phyloP scores from a whole-genome alignment of 2,888 invertebrate species.

The Volucella bombylans region DNA sequence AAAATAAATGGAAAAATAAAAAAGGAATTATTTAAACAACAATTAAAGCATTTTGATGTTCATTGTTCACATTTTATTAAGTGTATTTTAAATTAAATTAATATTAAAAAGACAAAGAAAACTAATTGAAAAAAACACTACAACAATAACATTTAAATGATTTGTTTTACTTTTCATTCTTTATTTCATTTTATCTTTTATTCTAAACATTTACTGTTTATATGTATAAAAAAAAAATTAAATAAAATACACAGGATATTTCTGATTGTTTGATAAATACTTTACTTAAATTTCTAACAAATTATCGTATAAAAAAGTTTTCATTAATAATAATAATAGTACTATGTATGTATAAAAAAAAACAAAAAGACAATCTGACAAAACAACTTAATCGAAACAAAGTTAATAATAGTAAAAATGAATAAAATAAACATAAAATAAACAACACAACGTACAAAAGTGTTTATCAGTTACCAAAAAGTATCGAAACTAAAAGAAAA shows the following conservation, averaged over 20 bases:
- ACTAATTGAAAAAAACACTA: slow-evolving; percentile 71
- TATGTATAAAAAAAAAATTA: slow-evolving; percentile 61
- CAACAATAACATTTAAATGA: slow-evolving; percentile 73
- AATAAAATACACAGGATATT: slow-evolving; percentile 52
- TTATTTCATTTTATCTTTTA: background rate
- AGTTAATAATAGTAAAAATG: slow-evolving; percentile 22
- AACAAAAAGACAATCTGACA: slow-evolving; percentile 41
- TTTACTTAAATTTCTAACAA: slow-evolving; percentile 69
- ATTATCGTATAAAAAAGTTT: slow-evolving; percentile 60
- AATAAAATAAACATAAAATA: slow-evolving; percentile 29
- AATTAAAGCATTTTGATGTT: slow-evolving; percentile 48
- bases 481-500: slow-evolving; percentile 8
- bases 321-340: background rate
- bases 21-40: too few species aligned
- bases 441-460: slow-evolving; percentile 45
- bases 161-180: slow-evolving; percentile 26
- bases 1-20: too few species aligned
- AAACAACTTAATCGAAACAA: slow-evolving; percentile 47
- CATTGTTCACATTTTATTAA: slow-evolving; percentile 71
- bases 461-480: slow-evolving; percentile 30
- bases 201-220: slow-evolving; percentile 51
- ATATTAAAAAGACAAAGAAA: slow-evolving; percentile 69
- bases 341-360: slow-evolving; percentile 13
- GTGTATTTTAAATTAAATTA: slow-evolving; percentile 71
- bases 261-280: slow-evolving; percentile 73